A percentile compares a stretch with the other conserved stretches of the same genome.
Evolutionary conservation across 2,113 vertebrate genomes (phyloP).

Genomic region (Merops nubicus): DNA sequence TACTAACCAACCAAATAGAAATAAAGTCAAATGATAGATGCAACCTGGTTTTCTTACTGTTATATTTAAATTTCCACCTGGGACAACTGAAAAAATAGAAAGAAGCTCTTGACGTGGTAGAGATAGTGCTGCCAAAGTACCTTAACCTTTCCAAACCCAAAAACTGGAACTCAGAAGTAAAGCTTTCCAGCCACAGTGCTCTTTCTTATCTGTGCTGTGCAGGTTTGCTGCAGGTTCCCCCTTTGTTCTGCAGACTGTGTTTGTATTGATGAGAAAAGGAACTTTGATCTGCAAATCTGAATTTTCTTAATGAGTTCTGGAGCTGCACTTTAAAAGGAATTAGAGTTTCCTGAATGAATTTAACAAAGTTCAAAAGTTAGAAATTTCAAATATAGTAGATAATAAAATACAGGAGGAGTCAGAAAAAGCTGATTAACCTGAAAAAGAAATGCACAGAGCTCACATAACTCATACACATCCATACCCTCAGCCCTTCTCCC

Average conservation of each 20-base stretch:
- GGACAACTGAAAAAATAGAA: background rate
- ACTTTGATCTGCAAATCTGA: background rate
- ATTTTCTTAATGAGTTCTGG: background rate
- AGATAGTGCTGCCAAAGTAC: background rate
- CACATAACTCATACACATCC: accelerated
- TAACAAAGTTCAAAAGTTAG: background rate
- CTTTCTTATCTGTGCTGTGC: background rate
- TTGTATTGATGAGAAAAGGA: background rate
- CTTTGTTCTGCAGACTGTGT: background rate
- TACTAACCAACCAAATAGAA: background rate
- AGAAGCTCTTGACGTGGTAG: background rate
- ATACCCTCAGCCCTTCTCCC: background rate
- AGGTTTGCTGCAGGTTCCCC: background rate
- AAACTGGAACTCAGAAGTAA: background rate
- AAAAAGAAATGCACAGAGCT: background rate
- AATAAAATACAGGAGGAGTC: background rate
- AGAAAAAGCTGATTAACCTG: background rate
- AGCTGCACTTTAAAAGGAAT: background rate
- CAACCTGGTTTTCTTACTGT: background rate
- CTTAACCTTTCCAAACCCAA: background rate
- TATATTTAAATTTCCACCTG: background rate
- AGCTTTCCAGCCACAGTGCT: background rate
- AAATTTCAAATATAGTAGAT: background rate
- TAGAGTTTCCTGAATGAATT: background rate
- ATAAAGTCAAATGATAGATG: background rate